Conservation (phyloP, 2,888 invertebrate genomes). For the Agrochola lychnidis region DNA sequence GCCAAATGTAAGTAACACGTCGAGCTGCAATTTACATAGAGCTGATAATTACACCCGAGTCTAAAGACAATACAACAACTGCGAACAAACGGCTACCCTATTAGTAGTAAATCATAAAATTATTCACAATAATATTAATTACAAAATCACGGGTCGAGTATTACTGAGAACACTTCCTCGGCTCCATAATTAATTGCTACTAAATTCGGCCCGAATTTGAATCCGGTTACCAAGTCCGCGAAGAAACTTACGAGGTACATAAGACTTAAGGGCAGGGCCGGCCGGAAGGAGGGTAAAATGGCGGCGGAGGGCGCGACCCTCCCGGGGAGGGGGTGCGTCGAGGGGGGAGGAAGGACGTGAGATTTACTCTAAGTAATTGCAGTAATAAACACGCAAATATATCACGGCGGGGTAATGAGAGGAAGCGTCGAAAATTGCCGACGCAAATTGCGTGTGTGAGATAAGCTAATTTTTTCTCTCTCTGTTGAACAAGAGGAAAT, state of each 20-base stretch:
- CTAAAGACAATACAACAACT: constrained; percentile 53
- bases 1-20: constrained; percentile 25
- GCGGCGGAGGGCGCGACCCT: constrained; percentile 89
- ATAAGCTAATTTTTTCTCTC: constrained; percentile 87
- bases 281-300: constrained; percentile 90
- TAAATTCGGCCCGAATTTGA: constrained; percentile 90
- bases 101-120: constrained; percentile 79
- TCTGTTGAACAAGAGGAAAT: constrained; percentile 68
- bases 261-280: constrained; percentile 90
- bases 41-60: constrained; percentile 48
- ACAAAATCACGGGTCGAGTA: constrained; percentile 83
- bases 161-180: constrained; percentile 86
- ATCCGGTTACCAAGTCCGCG: constrained; percentile 90
- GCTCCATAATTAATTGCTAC: constrained; percentile 90
- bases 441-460: constrained; percentile 91
- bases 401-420: constrained; percentile 90
- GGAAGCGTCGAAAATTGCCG: constrained; percentile 89
- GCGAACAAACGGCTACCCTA: constrained; percentile 68
- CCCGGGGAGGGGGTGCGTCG: constrained; percentile 74
- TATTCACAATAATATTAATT: constrained; percentile 85
- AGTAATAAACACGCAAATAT: constrained; percentile 91
- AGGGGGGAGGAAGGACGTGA: constrained; percentile 89
- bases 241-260: constrained; percentile 91
- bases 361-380: constrained; percentile 92
- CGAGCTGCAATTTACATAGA: constrained; percentile 35